A percentile compares a stretch with the other conserved stretches of the same genome.
Conservation (phyloP, 1,140 invertebrate genomes). For the Sarcophaga peregrina region DNA sequence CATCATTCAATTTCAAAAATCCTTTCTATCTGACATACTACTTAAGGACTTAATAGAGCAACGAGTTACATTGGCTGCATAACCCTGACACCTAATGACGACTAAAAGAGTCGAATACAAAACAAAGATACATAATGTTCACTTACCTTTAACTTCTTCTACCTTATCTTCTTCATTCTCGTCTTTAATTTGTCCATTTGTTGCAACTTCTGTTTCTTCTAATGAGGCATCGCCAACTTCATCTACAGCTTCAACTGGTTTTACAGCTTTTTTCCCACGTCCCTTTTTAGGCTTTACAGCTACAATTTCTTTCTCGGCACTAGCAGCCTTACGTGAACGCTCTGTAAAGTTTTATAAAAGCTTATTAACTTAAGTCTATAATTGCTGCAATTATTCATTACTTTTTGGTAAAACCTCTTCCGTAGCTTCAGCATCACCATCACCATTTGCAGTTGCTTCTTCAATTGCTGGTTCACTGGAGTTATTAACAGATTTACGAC, state of each 20-base stretch:
- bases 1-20: no score
- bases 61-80: no score
- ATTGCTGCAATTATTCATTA: background rate
- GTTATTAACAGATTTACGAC: background rate
- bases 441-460: background rate
- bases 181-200: conserved; percentile 3
- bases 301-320: conserved; percentile 26
- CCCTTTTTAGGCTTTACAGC: conserved; percentile 33
- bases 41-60: no score
- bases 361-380: background rate
- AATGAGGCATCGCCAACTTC: background rate
- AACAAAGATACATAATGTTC: background rate
- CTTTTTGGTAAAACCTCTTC: conserved; percentile 19
- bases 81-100: no score
- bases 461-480: background rate
- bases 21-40: no score
- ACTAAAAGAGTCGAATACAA: no score
- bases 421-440: background rate
- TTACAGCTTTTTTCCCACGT: conserved; percentile 43
- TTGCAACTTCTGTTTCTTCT: background rate
- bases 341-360: background rate
- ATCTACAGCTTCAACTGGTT: background rate
- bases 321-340: background rate
- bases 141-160: background rate
- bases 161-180: background rate